Evolutionary conservation across 1,140 invertebrate genomes (phyloP).

Genomic region (Zaprionus camerounensis): DNA sequence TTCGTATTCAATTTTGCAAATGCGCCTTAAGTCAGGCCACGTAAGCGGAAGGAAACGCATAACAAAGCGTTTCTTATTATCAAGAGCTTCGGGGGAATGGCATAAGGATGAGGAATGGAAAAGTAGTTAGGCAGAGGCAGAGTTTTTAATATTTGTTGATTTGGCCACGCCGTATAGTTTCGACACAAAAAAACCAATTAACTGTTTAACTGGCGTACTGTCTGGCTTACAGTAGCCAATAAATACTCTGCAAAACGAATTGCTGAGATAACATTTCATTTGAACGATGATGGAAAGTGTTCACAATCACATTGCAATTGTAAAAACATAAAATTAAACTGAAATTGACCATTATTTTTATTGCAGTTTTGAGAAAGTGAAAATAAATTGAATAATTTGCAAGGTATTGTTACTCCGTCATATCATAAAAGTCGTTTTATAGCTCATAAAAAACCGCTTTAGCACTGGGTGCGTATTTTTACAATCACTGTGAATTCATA

Average conservation of each 20-base stretch:
- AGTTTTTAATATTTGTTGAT: conserved; percentile 33
- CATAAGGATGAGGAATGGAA: background rate
- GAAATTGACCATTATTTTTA: background rate
- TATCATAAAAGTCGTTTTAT: background rate
- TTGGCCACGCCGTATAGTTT: background rate
- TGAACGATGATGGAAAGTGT: background rate
- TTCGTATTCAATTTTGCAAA: conserved; percentile 76
- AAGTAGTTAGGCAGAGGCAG: background rate
- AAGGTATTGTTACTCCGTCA: background rate
- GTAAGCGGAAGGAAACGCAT: conserved; percentile 77
- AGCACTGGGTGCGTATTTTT: background rate
- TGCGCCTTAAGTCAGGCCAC: conserved; percentile 70
- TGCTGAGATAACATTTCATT: background rate
- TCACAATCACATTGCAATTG: background rate
- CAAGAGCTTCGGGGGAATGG: conserved; percentile 22
- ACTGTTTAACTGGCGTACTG: background rate
- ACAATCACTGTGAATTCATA: background rate
- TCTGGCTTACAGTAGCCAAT: conserved; percentile 1
- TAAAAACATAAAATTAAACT: background rate
- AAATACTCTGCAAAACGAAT: background rate
- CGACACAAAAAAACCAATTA: background rate
- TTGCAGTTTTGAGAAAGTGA: background rate
- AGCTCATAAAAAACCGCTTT: background rate
- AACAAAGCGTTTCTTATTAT: conserved; percentile 78
- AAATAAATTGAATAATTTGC: background rate